Conservation (phyloP, 2,888 invertebrate genomes). For the Ormyrus thymus region DNA sequence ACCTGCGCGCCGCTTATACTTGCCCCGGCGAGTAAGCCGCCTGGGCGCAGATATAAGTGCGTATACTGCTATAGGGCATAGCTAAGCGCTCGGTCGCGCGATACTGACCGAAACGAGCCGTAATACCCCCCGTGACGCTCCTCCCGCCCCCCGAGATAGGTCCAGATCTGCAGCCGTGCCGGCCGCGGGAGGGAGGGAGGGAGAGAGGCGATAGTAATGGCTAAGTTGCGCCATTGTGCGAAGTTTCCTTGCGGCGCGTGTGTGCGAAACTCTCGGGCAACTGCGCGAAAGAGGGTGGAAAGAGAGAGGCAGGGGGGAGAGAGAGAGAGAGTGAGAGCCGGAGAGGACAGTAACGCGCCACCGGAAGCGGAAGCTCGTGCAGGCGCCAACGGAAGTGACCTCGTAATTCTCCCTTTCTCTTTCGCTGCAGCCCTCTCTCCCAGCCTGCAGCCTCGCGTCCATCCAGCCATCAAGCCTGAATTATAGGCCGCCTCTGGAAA, state of each 20-base stretch:
- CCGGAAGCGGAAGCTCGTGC: constrained; percentile 74
- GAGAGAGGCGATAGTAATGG: constrained; percentile 64
- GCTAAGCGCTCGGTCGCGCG: constrained; percentile 1
- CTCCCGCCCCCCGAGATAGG: constrained; percentile 9
- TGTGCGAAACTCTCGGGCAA: neutral
- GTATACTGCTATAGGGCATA: neutral
- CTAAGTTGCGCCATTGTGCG: constrained; percentile 70
- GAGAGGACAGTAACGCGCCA: constrained; percentile 61
- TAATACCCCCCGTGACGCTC: constrained; percentile 21
- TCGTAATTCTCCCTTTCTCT: constrained; percentile 73
- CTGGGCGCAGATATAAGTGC: constrained; percentile 3
- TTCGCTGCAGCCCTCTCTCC: constrained; percentile 33
- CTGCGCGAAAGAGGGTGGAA: neutral
- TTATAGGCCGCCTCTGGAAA: constrained; percentile 72
- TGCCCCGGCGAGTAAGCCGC: neutral
- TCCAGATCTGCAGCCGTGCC: neutral
- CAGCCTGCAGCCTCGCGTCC: constrained; percentile 54
- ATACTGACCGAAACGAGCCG: constrained; percentile 41
- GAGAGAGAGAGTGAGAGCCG: constrained; percentile 1
- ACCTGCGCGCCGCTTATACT: constrained; percentile 10
- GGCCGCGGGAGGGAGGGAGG: constrained; percentile 2
- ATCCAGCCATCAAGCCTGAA: constrained; percentile 72
- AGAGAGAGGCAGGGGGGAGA: neutral
- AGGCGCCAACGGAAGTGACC: constrained; percentile 75
- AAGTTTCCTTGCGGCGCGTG: constrained; percentile 66